These are phyloP conservation scores for Cryptoprocta ferox DNA, from an alignment of 2,797 vertebrate species.

Conservation along the genomic window DNA sequence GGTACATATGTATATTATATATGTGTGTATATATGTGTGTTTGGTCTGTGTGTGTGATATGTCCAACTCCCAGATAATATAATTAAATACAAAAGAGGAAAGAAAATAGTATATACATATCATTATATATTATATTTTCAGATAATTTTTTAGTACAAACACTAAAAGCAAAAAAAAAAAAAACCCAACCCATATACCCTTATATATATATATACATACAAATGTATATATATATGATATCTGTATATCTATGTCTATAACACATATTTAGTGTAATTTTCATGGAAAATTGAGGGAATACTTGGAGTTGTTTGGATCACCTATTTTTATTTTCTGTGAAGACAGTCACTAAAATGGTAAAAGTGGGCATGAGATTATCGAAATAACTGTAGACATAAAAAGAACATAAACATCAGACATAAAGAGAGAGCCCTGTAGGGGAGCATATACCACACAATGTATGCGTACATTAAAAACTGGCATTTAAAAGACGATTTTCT, in stretches of 20 bases:
- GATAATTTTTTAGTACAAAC: neutral
- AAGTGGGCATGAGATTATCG: slow-evolving; percentile 17
- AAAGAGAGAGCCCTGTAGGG: neutral
- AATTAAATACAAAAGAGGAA: neutral
- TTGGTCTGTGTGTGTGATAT: neutral
- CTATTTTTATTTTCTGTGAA: slow-evolving; percentile 58
- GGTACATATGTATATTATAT: neutral
- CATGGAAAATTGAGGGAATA: neutral
- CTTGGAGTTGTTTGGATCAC: slow-evolving; percentile 6
- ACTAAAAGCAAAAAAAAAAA: neutral
- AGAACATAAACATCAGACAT: slow-evolving; percentile 17
- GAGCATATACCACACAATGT: neutral
- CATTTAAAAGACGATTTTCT: slow-evolving; percentile 62
- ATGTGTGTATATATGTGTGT: neutral
- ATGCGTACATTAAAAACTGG: slow-evolving; percentile 36
- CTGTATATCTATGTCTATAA: neutral
- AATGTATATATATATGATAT: neutral
- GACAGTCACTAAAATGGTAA: slow-evolving; percentile 43
- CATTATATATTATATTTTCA: neutral
- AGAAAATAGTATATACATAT: neutral
- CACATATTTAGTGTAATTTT: neutral
- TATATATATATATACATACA: neutral
- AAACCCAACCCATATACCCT: neutral
- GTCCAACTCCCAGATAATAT: neutral
- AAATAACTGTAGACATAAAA: slow-evolving; percentile 43